phyloP scores from a whole-genome alignment of 1,140 invertebrate genomes.

The Calycopis cecrops region DNA sequence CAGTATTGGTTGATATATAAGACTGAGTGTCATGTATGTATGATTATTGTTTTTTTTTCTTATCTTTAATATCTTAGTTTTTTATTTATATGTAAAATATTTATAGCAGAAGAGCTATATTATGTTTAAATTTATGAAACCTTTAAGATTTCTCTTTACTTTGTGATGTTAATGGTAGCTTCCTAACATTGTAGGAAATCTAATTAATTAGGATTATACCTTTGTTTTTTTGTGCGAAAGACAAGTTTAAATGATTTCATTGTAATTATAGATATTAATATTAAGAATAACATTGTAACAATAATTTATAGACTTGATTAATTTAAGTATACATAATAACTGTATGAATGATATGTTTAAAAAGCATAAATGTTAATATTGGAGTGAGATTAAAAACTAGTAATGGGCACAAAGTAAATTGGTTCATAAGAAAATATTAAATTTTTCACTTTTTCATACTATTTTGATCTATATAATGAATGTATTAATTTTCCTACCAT shows the following conservation, averaged over 20 bases:
- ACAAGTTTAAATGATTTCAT: slow-evolving; percentile 10
- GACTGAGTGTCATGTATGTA: slow-evolving; percentile 65
- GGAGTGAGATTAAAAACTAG: slow-evolving; percentile 32
- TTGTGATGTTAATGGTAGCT: slow-evolving; percentile 9
- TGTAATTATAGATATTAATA: slow-evolving; percentile 17
- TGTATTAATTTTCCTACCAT: no score
- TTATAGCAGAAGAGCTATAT: not conserved
- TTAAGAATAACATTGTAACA: slow-evolving; percentile 29
- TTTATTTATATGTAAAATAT: not conserved
- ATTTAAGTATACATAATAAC: slow-evolving; percentile 16
- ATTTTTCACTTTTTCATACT: no score
- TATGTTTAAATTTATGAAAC: slow-evolving; percentile 1
- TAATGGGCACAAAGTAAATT: slow-evolving; percentile 2
- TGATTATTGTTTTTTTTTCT: slow-evolving; percentile 55
- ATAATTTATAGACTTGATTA: slow-evolving; percentile 39
- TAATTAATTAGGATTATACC: slow-evolving; percentile 9
- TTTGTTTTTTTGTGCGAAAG: slow-evolving; percentile 8
- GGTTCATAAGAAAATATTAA: not conserved
- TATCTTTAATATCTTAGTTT: not conserved
- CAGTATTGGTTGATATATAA: slow-evolving; percentile 74
- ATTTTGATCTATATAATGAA: no score
- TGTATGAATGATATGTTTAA: slow-evolving; percentile 11
- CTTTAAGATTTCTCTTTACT: slow-evolving; percentile 7
- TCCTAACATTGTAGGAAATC: not conserved
- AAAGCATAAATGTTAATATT: slow-evolving; percentile 9